These are phyloP conservation scores for Hemicentrotus pulcherrimus DNA, from an alignment of 35 echinoderm and acorn worm species.

Conservation along the genomic window DNA sequence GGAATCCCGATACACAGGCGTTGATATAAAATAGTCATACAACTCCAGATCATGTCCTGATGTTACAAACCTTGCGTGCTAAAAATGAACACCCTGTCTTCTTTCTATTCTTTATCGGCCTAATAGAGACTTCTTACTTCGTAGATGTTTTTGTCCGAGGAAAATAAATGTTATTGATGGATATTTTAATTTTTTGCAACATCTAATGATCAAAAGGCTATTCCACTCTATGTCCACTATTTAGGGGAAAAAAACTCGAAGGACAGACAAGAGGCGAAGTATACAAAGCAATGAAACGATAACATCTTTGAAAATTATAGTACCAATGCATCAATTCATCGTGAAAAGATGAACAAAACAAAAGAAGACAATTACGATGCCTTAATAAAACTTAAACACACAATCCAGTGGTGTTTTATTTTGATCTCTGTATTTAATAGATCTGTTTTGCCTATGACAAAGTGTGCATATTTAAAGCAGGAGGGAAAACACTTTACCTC, in stretches of 20 bases:
- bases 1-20: background rate
- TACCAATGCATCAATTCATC: background rate
- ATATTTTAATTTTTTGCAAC: background rate
- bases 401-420: background rate
- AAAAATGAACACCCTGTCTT: background rate
- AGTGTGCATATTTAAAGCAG: background rate
- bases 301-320: constrained; percentile 14
- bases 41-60: background rate
- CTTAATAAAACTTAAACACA: background rate
- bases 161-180: constrained; percentile 2
- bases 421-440: background rate
- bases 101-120: background rate
- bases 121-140: background rate
- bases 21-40: background rate
- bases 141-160: background rate
- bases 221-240: background rate
- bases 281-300: background rate
- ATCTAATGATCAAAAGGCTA: background rate
- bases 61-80: background rate
- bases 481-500: background rate
- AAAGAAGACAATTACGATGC: background rate
- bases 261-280: background rate
- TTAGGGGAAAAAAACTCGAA: background rate
- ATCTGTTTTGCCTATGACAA: background rate
- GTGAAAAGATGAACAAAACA: background rate